These are phyloP conservation scores for Rhodinocichla rosea DNA, from an alignment of 2,113 vertebrate genomes.

Conservation along the genomic window DNA sequence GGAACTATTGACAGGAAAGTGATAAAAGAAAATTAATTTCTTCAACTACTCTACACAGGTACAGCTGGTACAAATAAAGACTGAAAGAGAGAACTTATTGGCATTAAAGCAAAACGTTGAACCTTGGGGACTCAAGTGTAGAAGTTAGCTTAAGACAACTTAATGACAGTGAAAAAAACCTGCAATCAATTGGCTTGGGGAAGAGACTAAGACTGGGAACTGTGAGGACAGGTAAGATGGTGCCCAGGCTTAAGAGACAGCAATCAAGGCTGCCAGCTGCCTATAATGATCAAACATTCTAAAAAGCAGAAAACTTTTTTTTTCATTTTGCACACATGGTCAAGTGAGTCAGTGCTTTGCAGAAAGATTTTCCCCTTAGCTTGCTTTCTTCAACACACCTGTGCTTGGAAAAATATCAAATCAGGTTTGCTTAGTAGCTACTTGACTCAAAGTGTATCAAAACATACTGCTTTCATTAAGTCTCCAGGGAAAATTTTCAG, in stretches of 20 bases:
- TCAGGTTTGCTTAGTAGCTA: background rate
- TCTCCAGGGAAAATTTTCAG: background rate
- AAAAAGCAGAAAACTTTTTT: background rate
- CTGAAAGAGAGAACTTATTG: background rate
- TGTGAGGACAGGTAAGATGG: rapidly evolving
- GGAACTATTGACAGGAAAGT: background rate
- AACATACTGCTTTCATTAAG: background rate
- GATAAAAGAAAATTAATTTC: background rate
- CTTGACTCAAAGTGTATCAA: background rate
- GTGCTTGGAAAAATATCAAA: background rate
- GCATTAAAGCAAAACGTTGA: background rate
- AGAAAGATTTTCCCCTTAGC: background rate
- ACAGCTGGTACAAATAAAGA: background rate
- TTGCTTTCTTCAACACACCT: background rate
- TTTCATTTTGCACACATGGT: background rate
- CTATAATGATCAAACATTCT: background rate
- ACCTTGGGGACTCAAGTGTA: background rate
- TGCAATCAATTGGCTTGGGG: background rate
- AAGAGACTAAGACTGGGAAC: background rate
- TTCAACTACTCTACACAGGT: background rate
- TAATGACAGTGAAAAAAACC: background rate
- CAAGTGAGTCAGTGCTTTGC: background rate
- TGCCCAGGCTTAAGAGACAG: background rate
- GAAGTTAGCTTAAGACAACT: background rate
- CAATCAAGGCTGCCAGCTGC: background rate